A percentile compares a stretch with the other conserved stretches of the same genome.
These are phyloP conservation scores for Sesamia inferens DNA, from an alignment of 2,888 invertebrate genomes.

Conservation along the genomic window DNA sequence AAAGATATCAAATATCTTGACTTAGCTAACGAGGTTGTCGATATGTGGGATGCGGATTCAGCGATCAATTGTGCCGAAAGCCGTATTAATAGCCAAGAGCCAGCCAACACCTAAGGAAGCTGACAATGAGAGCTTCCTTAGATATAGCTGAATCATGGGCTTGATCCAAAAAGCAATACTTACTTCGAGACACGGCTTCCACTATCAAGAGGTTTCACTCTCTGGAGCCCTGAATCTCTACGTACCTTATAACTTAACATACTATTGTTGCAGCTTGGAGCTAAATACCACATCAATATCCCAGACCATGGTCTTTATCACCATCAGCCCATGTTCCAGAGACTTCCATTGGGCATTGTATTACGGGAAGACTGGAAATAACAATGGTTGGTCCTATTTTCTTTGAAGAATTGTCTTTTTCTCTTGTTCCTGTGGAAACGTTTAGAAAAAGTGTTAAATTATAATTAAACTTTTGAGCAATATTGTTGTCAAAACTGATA, in stretches of 20 bases:
- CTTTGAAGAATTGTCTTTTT: background rate
- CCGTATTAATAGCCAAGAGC: background rate
- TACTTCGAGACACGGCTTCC: background rate
- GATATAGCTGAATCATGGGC: background rate
- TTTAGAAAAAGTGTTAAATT: background rate
- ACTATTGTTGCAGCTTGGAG: constrained; percentile 80
- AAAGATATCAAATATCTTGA: background rate
- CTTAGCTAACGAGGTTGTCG: background rate
- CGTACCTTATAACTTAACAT: background rate
- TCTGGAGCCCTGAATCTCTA: background rate
- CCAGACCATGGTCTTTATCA: constrained; percentile 78
- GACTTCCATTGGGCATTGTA: constrained; percentile 84
- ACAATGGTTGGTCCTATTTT: constrained; percentile 70
- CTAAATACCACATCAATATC: constrained; percentile 81
- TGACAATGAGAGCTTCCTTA: background rate
- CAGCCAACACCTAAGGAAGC: background rate
- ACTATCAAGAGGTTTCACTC: background rate
- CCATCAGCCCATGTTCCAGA: constrained; percentile 82
- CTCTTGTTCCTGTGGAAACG: background rate
- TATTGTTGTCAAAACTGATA: no score
- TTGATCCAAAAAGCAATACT: background rate
- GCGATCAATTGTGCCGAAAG: background rate
- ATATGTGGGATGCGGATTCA: background rate
- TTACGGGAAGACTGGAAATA: constrained; percentile 73
- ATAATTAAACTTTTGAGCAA: background rate